Conservation (phyloP, 2,888 invertebrate genomes). For the Cerceris ruficornis region DNA sequence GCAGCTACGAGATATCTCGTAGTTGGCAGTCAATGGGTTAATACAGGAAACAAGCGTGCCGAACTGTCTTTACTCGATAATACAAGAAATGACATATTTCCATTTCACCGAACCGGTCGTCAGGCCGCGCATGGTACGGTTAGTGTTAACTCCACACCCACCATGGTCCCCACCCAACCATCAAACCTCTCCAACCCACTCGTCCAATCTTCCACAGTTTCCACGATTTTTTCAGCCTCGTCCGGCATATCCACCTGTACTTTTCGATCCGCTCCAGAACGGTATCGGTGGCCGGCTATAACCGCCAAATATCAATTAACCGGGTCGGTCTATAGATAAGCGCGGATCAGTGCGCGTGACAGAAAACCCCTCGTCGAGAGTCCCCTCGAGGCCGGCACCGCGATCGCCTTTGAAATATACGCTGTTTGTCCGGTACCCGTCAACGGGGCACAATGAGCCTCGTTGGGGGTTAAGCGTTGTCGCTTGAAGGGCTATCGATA, state of each 20-base stretch:
- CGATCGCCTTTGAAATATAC: conserved; percentile 76
- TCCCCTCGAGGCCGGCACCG: conserved; percentile 60
- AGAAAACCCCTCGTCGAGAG: conserved; percentile 75
- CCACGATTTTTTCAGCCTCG: neutral
- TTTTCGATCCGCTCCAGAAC: neutral
- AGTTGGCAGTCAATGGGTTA: too few species aligned
- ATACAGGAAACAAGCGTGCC: too few species aligned
- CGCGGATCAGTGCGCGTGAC: conserved; percentile 74
- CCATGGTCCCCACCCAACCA: neutral
- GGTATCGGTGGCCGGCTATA: conserved; percentile 43
- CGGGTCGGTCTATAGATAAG: conserved; percentile 61
- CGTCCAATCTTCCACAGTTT: neutral
- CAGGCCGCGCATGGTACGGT: too few species aligned
- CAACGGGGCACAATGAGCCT: conserved; percentile 75
- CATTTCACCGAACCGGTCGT: too few species aligned
- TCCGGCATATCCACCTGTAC: neutral
- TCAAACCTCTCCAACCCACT: neutral
- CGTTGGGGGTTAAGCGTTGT: conserved; percentile 73
- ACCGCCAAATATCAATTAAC: conserved; percentile 68
- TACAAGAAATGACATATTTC: too few species aligned
- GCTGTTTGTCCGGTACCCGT: conserved; percentile 74
- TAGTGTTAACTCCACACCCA: too few species aligned
- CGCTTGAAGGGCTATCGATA: conserved; percentile 77
- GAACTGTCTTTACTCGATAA: too few species aligned
- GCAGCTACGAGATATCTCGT: too few species aligned